Evolutionary conservation across 2,888 invertebrate species (phyloP).

Genomic region (Papilio gigon): DNA sequence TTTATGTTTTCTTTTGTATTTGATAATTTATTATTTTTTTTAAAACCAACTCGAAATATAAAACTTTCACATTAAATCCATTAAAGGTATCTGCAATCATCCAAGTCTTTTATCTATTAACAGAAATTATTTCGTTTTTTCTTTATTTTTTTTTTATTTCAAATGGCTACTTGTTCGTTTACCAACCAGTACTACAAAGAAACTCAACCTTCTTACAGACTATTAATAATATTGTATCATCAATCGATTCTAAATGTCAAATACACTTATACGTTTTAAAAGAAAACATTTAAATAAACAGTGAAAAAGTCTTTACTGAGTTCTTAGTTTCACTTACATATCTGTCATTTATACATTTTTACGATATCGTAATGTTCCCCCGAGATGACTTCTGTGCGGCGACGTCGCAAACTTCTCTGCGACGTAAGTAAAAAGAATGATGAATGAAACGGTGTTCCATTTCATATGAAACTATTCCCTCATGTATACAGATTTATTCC

Average conservation of each 20-base stretch:
- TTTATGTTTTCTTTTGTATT: constrained; percentile 3
- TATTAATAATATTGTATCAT: no score
- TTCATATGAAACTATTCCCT: constrained; percentile 10
- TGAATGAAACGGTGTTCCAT: constrained; percentile 15
- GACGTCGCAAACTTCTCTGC: constrained; percentile 6
- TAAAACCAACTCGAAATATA: neutral
- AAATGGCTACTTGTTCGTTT: no score
- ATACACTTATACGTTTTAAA: no score
- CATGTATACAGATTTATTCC: constrained; percentile 10
- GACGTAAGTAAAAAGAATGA: constrained; percentile 18
- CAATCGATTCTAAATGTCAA: no score
- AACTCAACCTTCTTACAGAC: no score
- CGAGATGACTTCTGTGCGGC: constrained; percentile 16
- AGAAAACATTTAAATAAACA: neutral
- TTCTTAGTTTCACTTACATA: constrained; percentile 6
- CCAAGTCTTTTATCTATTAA: no score
- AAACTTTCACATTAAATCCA: neutral
- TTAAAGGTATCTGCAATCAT: no score
- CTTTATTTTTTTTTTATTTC: no score
- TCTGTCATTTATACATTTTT: constrained; percentile 16
- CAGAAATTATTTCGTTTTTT: no score
- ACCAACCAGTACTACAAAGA: no score
- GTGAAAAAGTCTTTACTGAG: constrained; percentile 1
- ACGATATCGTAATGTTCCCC: constrained; percentile 20
- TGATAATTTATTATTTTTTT: neutral